A percentile compares a stretch with the other conserved stretches of the same genome.
Evolutionary conservation across 2,888 invertebrate species (phyloP).

Genomic region (Cyaniris semiargus): DNA sequence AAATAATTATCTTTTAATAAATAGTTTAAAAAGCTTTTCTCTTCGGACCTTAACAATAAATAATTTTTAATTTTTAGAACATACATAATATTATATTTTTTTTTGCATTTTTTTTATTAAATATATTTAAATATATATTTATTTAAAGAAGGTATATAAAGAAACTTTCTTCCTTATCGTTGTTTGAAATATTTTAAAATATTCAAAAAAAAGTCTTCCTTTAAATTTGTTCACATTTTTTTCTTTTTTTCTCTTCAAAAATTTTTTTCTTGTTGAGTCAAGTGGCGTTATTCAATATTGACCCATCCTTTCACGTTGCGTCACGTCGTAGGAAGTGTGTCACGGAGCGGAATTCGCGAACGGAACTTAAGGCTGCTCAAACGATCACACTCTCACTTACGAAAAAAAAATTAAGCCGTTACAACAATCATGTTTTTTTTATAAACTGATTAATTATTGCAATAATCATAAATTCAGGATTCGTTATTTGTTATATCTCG

Average conservation of each 20-base stretch:
- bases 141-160: no score
- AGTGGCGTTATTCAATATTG: conserved; percentile 43
- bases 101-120: no score
- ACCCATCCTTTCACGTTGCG: conserved; percentile 48
- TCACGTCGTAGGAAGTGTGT: conserved; percentile 47
- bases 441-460: not conserved
- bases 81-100: no score
- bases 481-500: not conserved
- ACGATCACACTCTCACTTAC: conserved; percentile 29
- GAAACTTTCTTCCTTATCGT: no score
- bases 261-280: not conserved
- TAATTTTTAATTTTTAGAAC: no score
- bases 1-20: no score
- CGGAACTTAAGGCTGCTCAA: conserved; percentile 44
- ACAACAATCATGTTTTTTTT: not conserved
- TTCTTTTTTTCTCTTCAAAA: not conserved
- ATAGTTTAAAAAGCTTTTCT: no score
- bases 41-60: no score
- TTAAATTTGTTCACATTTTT: no score
- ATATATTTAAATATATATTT: no score
- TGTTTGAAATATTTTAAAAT: no score
- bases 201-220: no score
- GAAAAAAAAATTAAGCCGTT: not conserved
- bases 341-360: conserved; percentile 49
- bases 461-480: not conserved